Percentiles rank a stretch among this genome's conserved stretches.
phyloP scores from a whole-genome alignment of 2,888 invertebrate species.

The Parochlus steinenii region DNA sequence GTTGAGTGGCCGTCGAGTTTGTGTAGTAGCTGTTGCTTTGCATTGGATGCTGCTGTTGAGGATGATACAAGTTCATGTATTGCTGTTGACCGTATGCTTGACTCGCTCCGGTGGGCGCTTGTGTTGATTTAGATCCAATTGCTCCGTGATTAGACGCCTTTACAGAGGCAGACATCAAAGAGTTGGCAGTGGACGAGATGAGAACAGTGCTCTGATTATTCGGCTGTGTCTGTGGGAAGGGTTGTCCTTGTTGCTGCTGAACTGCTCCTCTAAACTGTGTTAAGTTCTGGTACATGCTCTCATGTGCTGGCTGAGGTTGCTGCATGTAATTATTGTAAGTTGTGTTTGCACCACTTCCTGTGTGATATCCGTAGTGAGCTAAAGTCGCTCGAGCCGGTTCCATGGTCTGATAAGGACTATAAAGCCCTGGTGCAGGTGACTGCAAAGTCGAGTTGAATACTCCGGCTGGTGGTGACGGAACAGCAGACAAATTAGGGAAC shows the following conservation, averaged over 20 bases:
- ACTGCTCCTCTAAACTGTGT: conserved; percentile 43
- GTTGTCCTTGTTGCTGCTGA: no score
- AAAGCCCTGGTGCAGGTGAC: conserved; percentile 56
- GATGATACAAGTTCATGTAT: conserved; percentile 30
- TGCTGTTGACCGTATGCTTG: conserved; percentile 23
- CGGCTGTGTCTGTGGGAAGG: conserved; percentile 62
- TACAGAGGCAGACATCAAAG: conserved; percentile 74
- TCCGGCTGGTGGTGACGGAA: conserved; percentile 73
- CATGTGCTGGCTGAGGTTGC: conserved; percentile 44
- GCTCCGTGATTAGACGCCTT: conserved; percentile 73
- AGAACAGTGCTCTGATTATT: conserved; percentile 76
- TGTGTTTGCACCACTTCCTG: conserved; percentile 39
- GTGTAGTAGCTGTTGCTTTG: conserved; percentile 31
- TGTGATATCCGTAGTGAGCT: conserved; percentile 43
- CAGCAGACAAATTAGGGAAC: conserved; percentile 64
- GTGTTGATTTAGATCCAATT: conserved; percentile 40
- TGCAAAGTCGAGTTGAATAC: conserved; percentile 63
- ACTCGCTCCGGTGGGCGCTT: conserved; percentile 18
- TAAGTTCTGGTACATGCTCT: conserved; percentile 49
- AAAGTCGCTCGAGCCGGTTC: conserved; percentile 63
- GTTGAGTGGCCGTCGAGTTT: conserved; percentile 29
- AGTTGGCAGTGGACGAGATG: conserved; percentile 57
- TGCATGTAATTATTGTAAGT: conserved; percentile 58
- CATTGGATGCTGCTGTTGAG: conserved; percentile 26
- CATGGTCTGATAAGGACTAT: conserved; percentile 62